Base-by-base conservation (phyloP, 2,113 vertebrate species). In the Phainopepla nitens region DNA sequence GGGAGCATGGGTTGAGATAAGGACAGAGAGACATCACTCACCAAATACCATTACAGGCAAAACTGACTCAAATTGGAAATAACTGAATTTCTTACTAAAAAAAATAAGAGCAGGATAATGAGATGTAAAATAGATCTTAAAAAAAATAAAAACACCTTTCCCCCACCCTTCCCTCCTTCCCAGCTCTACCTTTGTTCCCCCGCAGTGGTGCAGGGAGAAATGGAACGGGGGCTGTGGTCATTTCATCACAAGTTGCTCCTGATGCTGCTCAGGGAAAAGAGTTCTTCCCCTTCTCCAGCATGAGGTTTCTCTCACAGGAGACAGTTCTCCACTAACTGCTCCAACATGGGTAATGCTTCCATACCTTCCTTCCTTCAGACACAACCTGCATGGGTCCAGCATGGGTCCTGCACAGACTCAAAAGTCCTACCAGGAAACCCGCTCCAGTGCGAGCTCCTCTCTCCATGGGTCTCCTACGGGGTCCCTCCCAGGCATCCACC, bases 181-280 rank as follows among this genome's bases (percentile, higher is more conserved):
- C 36, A 31, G 33, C 27, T 23, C 17, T 44, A 36, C 14, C 33
- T 60, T 58, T 60, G 9, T 6, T 11, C 25, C 18, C 18, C 27
- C 0, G 0, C 13, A 36, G 44, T 18, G 31, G 31, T 31, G 21
- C 53, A 77, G 36, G 31, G 27, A 77, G 18, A 60, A 33, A 33
- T 7, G 7, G 27, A 60, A 51, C 19, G 14, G 12, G 6, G 7
- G 6, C 44, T 15, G 33, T 23, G 17, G 35, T 41, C n/a, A 49
- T 36, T 22, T 42, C 36, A 42, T 29, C 31, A 36, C 35, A 57
- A 13, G 7, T 36, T 35, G 16, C 6, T 44, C 44, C 61, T 50
- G 36, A 36, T 22, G 20, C 14, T 68, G 6, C 17, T 50, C 36
- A 50, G 31, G 12, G 60, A 75, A 62, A 33, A 20, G 24, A 47